A percentile compares a stretch with the other conserved stretches of the same genome.
phyloP scores from a whole-genome alignment of 2,797 vertebrate species.

The Dallia pectoralis region DNA sequence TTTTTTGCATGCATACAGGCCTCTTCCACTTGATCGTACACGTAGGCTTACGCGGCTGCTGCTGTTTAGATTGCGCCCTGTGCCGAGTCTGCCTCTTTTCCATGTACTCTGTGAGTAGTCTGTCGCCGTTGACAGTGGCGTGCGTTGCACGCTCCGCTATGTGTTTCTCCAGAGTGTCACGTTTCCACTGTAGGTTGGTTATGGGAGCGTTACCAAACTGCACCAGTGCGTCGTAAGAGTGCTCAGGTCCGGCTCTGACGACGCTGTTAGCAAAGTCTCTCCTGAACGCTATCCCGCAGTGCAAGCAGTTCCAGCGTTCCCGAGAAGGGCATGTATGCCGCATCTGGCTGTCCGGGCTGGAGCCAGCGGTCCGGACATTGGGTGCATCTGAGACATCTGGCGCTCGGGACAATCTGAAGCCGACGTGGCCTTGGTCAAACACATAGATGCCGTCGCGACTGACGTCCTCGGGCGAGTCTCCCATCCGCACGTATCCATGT shows the following conservation, averaged over 20 bases:
- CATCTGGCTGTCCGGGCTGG: too few relatives aligned
- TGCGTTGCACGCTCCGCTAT: background rate
- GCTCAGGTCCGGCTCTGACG: background rate
- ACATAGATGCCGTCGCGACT: background rate
- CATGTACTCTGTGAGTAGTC: background rate
- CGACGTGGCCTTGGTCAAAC: background rate
- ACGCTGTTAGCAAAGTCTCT: background rate
- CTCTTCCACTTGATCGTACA: background rate
- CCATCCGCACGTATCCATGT: too few relatives aligned
- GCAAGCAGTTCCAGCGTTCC: background rate
- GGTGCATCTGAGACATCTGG: background rate
- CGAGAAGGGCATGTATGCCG: background rate
- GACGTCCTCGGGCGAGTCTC: too few relatives aligned
- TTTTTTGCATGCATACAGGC: background rate
- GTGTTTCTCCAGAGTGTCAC: background rate
- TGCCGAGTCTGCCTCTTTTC: background rate
- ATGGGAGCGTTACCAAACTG: background rate
- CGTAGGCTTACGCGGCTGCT: background rate
- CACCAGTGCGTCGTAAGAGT: background rate
- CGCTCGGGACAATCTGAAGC: background rate
- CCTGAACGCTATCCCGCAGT: conserved; percentile 1
- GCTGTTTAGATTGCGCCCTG: background rate
- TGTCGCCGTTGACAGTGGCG: background rate
- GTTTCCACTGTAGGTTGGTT: conserved; percentile 2
- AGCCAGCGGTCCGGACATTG: background rate